Conservation (phyloP, 2,113 vertebrate species). For the Physeter macrocephalus region DNA sequence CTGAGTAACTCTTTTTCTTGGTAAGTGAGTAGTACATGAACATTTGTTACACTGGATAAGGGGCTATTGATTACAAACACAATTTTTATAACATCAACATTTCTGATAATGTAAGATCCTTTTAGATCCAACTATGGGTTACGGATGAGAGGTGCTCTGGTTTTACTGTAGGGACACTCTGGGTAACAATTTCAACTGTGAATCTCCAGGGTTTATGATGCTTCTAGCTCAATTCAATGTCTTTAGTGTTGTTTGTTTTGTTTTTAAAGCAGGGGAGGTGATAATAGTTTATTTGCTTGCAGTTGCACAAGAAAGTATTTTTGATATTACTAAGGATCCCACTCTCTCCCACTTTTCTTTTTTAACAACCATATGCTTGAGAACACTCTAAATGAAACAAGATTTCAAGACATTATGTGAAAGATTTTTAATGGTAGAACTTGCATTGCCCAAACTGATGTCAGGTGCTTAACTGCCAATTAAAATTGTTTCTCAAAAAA, state of each 20-base stretch:
- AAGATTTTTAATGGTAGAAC: neutral
- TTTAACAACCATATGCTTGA: neutral
- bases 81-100: neutral
- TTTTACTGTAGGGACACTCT: neutral
- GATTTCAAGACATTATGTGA: neutral
- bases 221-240: neutral
- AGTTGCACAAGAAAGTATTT: neutral
- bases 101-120: neutral
- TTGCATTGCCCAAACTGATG: neutral
- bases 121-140: neutral
- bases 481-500: slow-evolving; percentile 17
- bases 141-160: neutral
- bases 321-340: neutral
- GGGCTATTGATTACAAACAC: neutral
- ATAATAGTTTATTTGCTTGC: neutral
- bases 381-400: neutral
- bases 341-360: neutral
- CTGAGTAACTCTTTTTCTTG: neutral
- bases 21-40: neutral
- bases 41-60: neutral
- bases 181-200: neutral
- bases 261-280: neutral
- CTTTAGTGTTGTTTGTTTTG: neutral
- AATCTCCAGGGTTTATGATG: neutral
- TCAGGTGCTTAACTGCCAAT: neutral